These are phyloP conservation scores for Microtus agrestis DNA, from an alignment of 2,797 vertebrate species.

Conservation along the genomic window DNA sequence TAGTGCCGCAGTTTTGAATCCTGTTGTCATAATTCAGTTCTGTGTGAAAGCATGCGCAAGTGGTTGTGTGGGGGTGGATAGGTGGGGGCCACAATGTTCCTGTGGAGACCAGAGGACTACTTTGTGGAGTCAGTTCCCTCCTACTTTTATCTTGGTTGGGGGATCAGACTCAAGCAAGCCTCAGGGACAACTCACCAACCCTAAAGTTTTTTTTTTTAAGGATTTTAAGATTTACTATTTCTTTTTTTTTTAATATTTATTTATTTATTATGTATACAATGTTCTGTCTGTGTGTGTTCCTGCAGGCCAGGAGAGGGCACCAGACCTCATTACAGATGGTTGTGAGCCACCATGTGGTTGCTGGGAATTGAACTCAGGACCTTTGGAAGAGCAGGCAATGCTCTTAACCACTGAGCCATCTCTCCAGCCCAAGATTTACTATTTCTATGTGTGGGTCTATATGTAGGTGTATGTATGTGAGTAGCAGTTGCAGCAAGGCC, in stretches of 20 bases:
- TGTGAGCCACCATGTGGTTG: too few species aligned
- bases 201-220: too few species aligned
- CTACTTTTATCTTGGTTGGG: background rate
- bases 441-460: background rate
- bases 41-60: background rate
- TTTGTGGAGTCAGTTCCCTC: background rate
- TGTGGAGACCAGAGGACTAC: background rate
- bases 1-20: background rate
- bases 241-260: too few species aligned
- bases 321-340: too few species aligned
- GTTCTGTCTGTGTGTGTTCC: too few species aligned
- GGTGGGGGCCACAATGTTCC: background rate
- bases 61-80: too few species aligned
- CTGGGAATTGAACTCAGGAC: too few species aligned
- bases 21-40: background rate
- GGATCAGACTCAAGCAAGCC: background rate
- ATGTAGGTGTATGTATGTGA: background rate
- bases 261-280: too few species aligned
- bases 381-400: too few species aligned
- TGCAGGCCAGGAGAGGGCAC: too few species aligned
- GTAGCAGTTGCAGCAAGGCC: background rate
- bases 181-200: background rate
- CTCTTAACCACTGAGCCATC: too few species aligned
- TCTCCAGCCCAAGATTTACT: too few species aligned
- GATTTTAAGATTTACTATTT: background rate